These are phyloP conservation scores for Otus sunia DNA, from an alignment of 2,113 vertebrate species.

Conservation along the genomic window DNA sequence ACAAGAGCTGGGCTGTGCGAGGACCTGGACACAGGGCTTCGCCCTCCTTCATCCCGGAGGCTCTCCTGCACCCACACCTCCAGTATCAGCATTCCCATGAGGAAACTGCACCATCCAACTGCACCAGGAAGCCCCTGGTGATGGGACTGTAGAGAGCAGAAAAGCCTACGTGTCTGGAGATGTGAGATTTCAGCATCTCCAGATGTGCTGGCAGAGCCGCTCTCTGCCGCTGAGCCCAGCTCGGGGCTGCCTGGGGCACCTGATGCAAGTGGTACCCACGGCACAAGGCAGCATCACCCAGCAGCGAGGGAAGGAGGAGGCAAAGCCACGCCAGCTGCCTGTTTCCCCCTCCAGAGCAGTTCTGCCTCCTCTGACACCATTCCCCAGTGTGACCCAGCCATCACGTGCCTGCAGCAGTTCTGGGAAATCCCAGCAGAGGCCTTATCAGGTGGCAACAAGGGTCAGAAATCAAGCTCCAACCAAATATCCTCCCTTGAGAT, in stretches of 20 bases:
- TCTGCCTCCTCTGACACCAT: background rate
- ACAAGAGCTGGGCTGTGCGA: accelerated
- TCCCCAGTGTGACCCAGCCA: background rate
- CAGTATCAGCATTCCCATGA: accelerated
- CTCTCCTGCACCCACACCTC: background rate
- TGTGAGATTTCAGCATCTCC: background rate
- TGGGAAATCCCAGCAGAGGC: background rate
- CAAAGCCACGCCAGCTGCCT: no score
- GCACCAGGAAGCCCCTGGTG: accelerated
- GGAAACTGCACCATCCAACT: accelerated
- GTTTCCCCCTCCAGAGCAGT: background rate
- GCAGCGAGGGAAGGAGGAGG: background rate
- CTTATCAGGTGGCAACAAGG: background rate
- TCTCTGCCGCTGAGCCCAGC: background rate
- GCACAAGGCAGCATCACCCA: background rate
- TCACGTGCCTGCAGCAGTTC: accelerated
- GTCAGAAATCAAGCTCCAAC: background rate
- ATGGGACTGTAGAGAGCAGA: no score
- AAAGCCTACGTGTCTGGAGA: no score
- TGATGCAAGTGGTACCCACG: accelerated
- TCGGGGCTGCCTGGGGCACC: accelerated
- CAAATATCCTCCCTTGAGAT: background rate
- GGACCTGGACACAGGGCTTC: accelerated
- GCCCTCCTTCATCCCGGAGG: accelerated
- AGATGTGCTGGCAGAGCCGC: accelerated